Percentiles rank a stretch among this genome's conserved stretches.
Evolutionary conservation across 2,797 vertebrate species (phyloP).

Genomic region (Huso huso): DNA sequence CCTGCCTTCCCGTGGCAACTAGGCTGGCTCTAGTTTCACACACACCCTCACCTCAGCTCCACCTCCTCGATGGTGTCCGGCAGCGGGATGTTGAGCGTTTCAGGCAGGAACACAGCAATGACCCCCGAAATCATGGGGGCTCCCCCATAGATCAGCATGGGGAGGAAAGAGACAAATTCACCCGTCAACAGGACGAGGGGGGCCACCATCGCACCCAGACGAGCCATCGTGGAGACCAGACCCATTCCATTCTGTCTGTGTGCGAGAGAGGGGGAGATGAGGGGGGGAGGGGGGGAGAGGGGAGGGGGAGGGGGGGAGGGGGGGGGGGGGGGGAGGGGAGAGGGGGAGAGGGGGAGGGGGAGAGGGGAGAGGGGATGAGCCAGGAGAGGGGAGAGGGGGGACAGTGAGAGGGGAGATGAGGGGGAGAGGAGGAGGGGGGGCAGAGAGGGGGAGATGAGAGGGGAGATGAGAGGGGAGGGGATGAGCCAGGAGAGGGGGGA

Average conservation of each 20-base stretch:
- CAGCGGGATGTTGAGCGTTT: constrained; percentile 62
- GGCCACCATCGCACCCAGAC: constrained; percentile 66
- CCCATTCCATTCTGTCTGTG: constrained; percentile 71
- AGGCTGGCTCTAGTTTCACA: not conserved
- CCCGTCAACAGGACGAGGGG: constrained; percentile 59
- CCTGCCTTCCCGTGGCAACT: not conserved
- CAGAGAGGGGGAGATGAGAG: too few relatives aligned
- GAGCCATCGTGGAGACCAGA: constrained; percentile 62
- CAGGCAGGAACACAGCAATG: constrained; percentile 61
- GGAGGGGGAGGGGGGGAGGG: too few relatives aligned
- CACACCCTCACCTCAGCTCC: constrained; percentile 57
- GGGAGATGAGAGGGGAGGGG: too few relatives aligned
- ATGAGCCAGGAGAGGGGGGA: too few relatives aligned
- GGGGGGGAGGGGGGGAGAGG: too few relatives aligned
- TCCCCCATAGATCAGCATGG: constrained; percentile 65
- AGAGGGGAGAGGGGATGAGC: too few relatives aligned
- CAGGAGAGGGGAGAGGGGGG: too few relatives aligned
- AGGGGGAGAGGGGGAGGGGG: too few relatives aligned
- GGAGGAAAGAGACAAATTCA: constrained; percentile 53
- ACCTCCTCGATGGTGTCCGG: constrained; percentile 73
- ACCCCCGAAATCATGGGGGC: constrained; percentile 62
- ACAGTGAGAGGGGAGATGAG: too few relatives aligned
- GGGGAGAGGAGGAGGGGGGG: too few relatives aligned
- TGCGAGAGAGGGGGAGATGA: too few relatives aligned
- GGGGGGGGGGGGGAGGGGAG: too few relatives aligned